Evolutionary conservation across 2,113 vertebrate genomes (phyloP).

Genomic region (Eurypyga helias): DNA sequence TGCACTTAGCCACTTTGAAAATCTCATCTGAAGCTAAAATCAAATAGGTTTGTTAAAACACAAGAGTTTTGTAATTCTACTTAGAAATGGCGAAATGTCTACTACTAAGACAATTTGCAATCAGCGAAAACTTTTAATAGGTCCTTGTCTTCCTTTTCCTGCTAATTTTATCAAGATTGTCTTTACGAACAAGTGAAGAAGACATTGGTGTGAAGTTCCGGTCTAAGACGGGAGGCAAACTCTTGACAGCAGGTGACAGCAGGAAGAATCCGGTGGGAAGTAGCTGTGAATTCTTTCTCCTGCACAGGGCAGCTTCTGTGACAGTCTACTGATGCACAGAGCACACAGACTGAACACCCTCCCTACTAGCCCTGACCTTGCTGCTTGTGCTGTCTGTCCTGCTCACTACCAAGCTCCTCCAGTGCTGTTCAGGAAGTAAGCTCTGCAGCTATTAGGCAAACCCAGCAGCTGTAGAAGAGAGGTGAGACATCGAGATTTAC

Average conservation of each 20-base stretch:
- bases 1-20: background rate
- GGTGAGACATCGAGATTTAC: background rate
- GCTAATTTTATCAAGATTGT: background rate
- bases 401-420: background rate
- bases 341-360: rapidly evolving
- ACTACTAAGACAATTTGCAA: background rate
- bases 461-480: too few relatives aligned
- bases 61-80: background rate
- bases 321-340: background rate
- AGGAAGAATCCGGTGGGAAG: background rate
- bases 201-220: background rate
- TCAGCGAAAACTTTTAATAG: background rate
- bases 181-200: background rate
- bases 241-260: background rate
- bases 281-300: background rate
- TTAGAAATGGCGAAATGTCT: background rate
- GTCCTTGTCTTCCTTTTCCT: background rate
- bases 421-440: background rate
- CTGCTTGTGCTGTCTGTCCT: background rate
- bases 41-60: background rate
- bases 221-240: background rate
- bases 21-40: background rate
- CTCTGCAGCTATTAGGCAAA: background rate
- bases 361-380: background rate
- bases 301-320: background rate